Evolutionary conservation across 1,140 invertebrate species (phyloP).

Genomic region (Eciton burchellii): DNA sequence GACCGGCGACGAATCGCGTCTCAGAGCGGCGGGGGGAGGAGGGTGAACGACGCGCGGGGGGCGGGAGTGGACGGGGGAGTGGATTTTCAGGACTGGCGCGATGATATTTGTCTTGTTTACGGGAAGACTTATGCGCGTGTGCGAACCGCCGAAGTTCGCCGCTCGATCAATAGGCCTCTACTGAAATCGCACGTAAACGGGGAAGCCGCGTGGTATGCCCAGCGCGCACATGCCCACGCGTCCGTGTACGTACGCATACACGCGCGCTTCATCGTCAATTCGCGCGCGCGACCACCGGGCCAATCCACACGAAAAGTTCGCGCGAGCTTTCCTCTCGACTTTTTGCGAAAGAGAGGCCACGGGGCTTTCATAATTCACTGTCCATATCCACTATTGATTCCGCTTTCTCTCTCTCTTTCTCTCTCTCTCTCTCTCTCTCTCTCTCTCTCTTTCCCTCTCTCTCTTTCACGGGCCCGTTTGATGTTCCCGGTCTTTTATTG

Average conservation of each 20-base stretch:
- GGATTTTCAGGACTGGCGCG: constrained; percentile 82
- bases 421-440: constrained; percentile 25
- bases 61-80: constrained; percentile 74
- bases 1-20: constrained; percentile 49
- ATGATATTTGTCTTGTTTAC: constrained; percentile 86
- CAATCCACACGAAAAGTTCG: constrained; percentile 67
- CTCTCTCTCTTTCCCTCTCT: constrained; percentile 17
- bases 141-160: constrained; percentile 81
- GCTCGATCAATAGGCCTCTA: constrained; percentile 85
- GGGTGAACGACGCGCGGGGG: constrained; percentile 56
- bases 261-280: constrained; percentile 43
- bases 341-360: constrained; percentile 36
- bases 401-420: background rate
- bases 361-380: constrained; percentile 65
- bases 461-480: constrained; percentile 41
- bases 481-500: constrained; percentile 43
- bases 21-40: constrained; percentile 52
- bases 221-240: constrained; percentile 52
- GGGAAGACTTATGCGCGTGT: constrained; percentile 85
- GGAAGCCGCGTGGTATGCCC: constrained; percentile 48
- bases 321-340: constrained; percentile 66
- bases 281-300: constrained; percentile 27
- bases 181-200: constrained; percentile 82
- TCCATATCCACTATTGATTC: constrained; percentile 62
- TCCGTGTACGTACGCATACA: background rate